Base-by-base conservation (phyloP, 92 coral and sea anemone species). In the Umimayanthus chanpuru region DNA sequence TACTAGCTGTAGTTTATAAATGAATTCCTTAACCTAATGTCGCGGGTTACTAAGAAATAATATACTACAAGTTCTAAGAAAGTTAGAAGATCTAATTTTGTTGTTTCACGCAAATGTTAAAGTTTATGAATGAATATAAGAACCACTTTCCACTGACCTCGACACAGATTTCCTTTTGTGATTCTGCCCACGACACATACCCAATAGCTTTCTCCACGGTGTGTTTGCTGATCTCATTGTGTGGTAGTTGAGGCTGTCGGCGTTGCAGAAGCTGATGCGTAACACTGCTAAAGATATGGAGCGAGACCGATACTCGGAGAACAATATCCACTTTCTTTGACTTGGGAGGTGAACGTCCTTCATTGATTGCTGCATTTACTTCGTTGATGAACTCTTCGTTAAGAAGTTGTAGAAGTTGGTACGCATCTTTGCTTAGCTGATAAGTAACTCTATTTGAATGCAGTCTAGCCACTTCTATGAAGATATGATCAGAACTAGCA, bases 221-320 rank as follows among this genome's bases (percentile, higher is more conserved):
- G 1, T 79, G 50, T 30, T 76, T 77, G 14, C 29, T 66, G 32
- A 87, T 76, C 76, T 50, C 89, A 9, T 68, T 71, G 26, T 65
- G 29, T 73, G 88, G 88, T 79, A 9, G 55, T 21, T 72, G 61
- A 4, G 89, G 89, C 66, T 85, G n/a, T 21, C 70, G 76, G 81
- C 50, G 26, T 72, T 50, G 49, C 61, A 77, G 83, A 30, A 87
- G 84, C 41, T 87, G 28, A 9, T 50, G 18, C 30, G 76, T 88
- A 28, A 90, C 85, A 68, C 79, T 79, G 73, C 85, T 89, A 12
- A 89, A 85, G 40, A 89, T 81, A 39, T 89, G 92, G 61, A 89
- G 79, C 5, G 80, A 28, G 18, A 79, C 89, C 47, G 92, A 85
- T 47, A 89, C 78, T 25, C 89, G 44, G 21, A 40, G 85, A 2